Conservation (phyloP, 2,797 vertebrate genomes). For the Poecilia wingei region DNA sequence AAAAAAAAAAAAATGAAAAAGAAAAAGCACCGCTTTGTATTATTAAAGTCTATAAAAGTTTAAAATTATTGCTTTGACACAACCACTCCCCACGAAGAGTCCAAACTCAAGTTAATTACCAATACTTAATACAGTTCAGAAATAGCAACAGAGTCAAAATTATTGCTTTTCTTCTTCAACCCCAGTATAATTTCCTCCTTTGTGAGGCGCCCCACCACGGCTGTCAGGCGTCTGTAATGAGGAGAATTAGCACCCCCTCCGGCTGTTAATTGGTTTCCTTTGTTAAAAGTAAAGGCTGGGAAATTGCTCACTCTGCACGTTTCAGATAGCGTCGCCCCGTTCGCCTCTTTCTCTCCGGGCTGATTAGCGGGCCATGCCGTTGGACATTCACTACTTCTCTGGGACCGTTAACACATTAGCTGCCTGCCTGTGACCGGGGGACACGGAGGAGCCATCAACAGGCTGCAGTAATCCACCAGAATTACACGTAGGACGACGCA, state of each 20-base stretch:
- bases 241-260: slow-evolving; percentile 54
- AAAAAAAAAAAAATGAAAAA: not conserved
- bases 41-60: not conserved
- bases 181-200: slow-evolving; percentile 50
- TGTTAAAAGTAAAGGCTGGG: slow-evolving; percentile 63
- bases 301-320: slow-evolving; percentile 69
- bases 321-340: slow-evolving; percentile 51
- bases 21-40: not conserved
- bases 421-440: slow-evolving; percentile 10
- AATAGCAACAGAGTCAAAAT: slow-evolving; percentile 46
- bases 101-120: slow-evolving; percentile 25
- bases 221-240: slow-evolving; percentile 69
- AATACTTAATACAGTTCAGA: slow-evolving; percentile 17
- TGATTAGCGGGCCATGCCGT: slow-evolving; percentile 39
- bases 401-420: not conserved
- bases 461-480: slow-evolving; percentile 51
- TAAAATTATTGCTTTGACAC: not conserved
- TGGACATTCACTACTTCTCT: slow-evolving; percentile 2
- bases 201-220: slow-evolving; percentile 31
- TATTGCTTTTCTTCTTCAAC: slow-evolving; percentile 36
- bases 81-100: not conserved
- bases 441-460: slow-evolving; percentile 35
- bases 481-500: slow-evolving; percentile 36
- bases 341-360: slow-evolving; percentile 20
- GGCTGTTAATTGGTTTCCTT: slow-evolving; percentile 78